phyloP scores from a whole-genome alignment of 2,888 invertebrate genomes.

The Drosophila formosana region DNA sequence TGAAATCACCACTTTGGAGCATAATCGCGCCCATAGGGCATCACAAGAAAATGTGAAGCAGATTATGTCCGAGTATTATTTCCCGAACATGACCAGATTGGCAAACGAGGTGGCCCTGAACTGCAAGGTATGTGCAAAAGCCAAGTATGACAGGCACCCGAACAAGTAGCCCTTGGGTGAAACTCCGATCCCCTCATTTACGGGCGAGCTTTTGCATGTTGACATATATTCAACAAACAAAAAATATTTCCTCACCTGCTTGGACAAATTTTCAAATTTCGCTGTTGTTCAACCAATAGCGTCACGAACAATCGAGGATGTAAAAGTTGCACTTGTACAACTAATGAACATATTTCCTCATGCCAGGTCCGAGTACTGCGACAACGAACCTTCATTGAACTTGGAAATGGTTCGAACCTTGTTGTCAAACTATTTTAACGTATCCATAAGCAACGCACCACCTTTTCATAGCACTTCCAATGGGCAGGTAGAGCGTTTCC shows the following conservation, averaged over 20 bases:
- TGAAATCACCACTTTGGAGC: no score
- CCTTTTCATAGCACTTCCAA: no score
- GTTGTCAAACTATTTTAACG: no score
- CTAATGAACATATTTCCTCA: slow-evolving; percentile 4
- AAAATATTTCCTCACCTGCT: slow-evolving; percentile 20
- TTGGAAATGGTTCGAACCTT: not conserved
- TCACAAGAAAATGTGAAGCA: not conserved
- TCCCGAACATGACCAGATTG: slow-evolving; percentile 2
- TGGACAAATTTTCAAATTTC: slow-evolving; percentile 23
- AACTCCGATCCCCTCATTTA: not conserved
- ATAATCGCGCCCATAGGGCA: no score
- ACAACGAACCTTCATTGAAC: slow-evolving; percentile 4
- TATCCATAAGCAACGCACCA: no score
- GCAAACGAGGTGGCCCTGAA: slow-evolving; percentile 1
- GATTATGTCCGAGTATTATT: slow-evolving; percentile 5
- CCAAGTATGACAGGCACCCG: not conserved
- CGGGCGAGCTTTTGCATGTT: slow-evolving; percentile 9
- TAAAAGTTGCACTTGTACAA: not conserved
- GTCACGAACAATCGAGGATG: not conserved
- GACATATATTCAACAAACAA: slow-evolving; percentile 19
- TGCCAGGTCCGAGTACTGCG: not conserved
- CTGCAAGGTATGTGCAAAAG: not conserved
- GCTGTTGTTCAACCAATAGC: slow-evolving; percentile 17
- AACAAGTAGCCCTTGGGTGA: not conserved
- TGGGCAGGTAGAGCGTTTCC: no score